Evolutionary conservation across 2,113 vertebrate species (phyloP), one percentile per base, ranked within the genome.

Genomic region (Danio rerio): DNA sequence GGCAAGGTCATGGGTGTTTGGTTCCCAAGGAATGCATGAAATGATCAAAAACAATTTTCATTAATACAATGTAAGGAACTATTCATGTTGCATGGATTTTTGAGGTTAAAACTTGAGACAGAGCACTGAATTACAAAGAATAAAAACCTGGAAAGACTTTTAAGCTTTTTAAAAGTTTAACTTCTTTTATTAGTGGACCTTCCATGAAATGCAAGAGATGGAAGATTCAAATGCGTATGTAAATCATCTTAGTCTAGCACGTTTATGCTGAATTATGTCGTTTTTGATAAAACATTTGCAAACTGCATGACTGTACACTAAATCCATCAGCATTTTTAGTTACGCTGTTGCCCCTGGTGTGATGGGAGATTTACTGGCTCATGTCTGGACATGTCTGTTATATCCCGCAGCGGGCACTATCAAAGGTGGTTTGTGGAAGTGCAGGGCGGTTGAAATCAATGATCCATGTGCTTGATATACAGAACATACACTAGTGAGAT

Each of bases 391-490:
- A 79, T 79, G 62, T 68, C 45, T 9, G 16, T 10, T 6, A 58
- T 18, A 58, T 12, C 45, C 45, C 0, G 42, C 18, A 75, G 40
- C 55, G n/a, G 72, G 18, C 45, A 62, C 58, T 15, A 9, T 73
- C 0, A 42, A 42, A 42, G 15, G 10, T 7, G 5, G 1, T 43
- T 31, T 31, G 31, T 63, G 59, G 20, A 78, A 78, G 59, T 40
- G 18, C 9, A 20, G 73, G 55, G 10, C 42, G 18, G 40, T 43
- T 88, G 74, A 62, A 86, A 89, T 84, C 78, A 83, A 56, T 88
- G 89, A 83, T 50, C 86, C 40, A 74, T 73, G 43, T 47, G 56
- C 74, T 85, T 85, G 16, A 21, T 79, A 66, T 53, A 79, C 62
- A 79, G 49, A 3, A 52, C 49, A 52, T 66, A 43, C 53, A 79